phyloP scores from a whole-genome alignment of 2,113 vertebrate genomes.

The Gadus chalcogrammus region DNA sequence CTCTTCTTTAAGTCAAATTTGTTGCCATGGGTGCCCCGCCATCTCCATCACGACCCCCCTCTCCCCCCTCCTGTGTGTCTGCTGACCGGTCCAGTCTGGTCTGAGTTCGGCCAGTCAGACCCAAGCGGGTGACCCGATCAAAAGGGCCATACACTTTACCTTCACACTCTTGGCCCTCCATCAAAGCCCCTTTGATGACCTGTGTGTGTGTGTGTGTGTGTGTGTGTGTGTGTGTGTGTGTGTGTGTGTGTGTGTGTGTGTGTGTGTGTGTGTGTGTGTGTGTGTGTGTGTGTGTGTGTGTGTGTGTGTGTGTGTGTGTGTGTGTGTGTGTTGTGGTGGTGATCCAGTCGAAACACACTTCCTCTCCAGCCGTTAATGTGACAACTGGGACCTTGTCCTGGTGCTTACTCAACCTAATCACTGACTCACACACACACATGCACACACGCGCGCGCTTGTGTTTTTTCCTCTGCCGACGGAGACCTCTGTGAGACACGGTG shows the following conservation, averaged over 20 bases:
- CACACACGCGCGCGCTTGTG: constrained; percentile 3
- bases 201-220: constrained; percentile 14
- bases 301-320: too few relatives aligned
- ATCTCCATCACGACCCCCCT: constrained; percentile 36
- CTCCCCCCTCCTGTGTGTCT: constrained; percentile 21
- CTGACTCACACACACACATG: constrained; percentile 22
- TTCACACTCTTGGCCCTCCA: constrained; percentile 22
- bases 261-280: neutral
- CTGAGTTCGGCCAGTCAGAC: constrained; percentile 38
- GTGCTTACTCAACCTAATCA: constrained; percentile 43
- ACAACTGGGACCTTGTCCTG: constrained; percentile 35
- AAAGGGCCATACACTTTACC: constrained; percentile 60
- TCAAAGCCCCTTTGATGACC: constrained; percentile 64
- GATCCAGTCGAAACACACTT: constrained; percentile 10
- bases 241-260: constrained; percentile 10
- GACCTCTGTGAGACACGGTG: constrained; percentile 17
- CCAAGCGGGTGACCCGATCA: constrained; percentile 57
- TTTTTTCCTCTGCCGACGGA: constrained; percentile 1
- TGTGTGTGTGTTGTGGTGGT: constrained; percentile 28
- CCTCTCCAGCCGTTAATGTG: constrained; percentile 34
- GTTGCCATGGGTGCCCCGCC: constrained; percentile 16
- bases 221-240: constrained; percentile 11
- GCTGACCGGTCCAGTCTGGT: constrained; percentile 52
- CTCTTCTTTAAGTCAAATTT: constrained; percentile 42
- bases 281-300: too few relatives aligned